A percentile compares a stretch with the other conserved stretches of the same genome.
Conservation (phyloP, 2,888 invertebrate species). For the Holacanthella duospinosa region DNA sequence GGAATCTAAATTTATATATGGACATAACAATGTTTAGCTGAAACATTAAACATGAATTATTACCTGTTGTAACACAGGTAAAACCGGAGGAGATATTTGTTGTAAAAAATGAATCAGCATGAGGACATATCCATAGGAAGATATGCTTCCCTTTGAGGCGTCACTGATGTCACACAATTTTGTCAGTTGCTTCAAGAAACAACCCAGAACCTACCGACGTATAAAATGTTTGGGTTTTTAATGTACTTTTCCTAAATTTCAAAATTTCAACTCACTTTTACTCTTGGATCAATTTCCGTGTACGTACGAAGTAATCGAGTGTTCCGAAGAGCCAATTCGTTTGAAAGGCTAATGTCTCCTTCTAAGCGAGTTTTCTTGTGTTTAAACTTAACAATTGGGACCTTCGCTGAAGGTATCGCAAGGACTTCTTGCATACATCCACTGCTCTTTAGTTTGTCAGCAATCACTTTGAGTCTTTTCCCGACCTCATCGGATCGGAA, state of each 20-base stretch:
- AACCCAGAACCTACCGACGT: constrained; percentile 42
- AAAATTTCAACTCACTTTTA: constrained; percentile 39
- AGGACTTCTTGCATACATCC: constrained; percentile 34
- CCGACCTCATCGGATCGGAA: not conserved
- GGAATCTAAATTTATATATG: not conserved
- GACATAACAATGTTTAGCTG: not conserved
- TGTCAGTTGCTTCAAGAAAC: constrained; percentile 48
- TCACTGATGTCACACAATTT: constrained; percentile 51
- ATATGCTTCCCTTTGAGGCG: constrained; percentile 51
- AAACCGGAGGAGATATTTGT: constrained; percentile 47
- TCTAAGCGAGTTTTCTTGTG: constrained; percentile 43
- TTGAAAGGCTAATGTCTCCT: constrained; percentile 53
- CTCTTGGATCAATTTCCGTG: constrained; percentile 46
- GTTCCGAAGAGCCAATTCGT: constrained; percentile 49
- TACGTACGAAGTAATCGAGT: constrained; percentile 47
- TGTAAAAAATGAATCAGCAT: constrained; percentile 52
- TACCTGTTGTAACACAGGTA: constrained; percentile 52
- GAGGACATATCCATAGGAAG: constrained; percentile 52
- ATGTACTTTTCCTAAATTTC: too few species aligned
- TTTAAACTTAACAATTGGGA: constrained; percentile 52
- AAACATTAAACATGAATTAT: not conserved
- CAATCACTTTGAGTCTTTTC: constrained; percentile 19
- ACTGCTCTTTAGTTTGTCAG: constrained; percentile 22
- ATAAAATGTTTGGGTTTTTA: too few species aligned
- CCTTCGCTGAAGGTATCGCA: constrained; percentile 50